Percentiles rank a stretch among this genome's conserved stretches.
phyloP scores from a whole-genome alignment of 2,113 vertebrate species.

The Otocyon megalotis region DNA sequence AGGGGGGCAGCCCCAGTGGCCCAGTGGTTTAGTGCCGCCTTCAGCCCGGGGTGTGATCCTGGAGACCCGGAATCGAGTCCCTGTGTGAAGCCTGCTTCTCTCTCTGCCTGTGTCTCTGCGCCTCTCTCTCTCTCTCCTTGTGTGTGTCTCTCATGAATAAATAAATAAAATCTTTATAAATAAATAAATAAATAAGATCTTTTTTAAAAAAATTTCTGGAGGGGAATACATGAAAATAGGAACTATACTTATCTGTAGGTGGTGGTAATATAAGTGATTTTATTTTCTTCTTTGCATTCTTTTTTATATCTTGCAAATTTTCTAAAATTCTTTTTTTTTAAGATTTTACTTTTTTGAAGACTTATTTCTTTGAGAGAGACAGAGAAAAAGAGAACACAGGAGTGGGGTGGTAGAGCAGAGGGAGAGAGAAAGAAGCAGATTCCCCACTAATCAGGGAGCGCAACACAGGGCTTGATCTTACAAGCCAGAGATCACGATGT shows the following conservation, averaged over 20 bases:
- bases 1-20: not conserved
- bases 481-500: not conserved
- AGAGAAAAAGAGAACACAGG: not conserved
- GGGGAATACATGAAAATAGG: not conserved
- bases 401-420: not conserved
- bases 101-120: no score
- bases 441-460: not conserved
- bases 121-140: no score
- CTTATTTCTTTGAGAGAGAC: no score
- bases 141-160: no score
- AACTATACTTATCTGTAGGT: not conserved
- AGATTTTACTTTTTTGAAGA: not conserved
- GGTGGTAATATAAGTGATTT: not conserved
- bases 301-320: not conserved
- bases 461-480: not conserved
- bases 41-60: no score
- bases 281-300: not conserved
- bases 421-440: not conserved
- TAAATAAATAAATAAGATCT: no score
- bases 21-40: no score
- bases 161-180: no score
- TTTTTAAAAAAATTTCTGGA: not conserved
- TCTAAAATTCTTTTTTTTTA: not conserved
- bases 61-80: no score
- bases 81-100: no score